Conservation (phyloP, 2,113 vertebrate genomes). For the Meriones unguiculatus region DNA sequence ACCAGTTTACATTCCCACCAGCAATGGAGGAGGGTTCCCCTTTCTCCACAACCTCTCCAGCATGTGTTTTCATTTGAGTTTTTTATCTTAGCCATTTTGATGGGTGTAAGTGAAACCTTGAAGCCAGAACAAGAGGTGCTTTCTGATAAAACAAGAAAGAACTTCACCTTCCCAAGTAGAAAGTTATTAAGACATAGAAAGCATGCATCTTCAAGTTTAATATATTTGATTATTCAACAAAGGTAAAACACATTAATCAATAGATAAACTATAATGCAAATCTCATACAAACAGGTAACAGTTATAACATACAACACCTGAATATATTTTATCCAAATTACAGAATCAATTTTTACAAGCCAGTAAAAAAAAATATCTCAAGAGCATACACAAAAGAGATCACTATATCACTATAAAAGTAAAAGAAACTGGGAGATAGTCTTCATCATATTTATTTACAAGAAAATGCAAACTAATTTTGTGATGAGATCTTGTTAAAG, state of each 20-base stretch:
- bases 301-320: not conserved
- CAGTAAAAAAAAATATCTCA: not conserved
- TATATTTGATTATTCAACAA: not conserved
- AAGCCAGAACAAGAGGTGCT: not conserved
- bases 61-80: too few species aligned
- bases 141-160: not conserved
- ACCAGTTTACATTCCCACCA: too few species aligned
- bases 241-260: not conserved
- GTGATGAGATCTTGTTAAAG: slow-evolving; percentile 21
- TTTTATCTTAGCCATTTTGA: too few species aligned
- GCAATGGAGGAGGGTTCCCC: too few species aligned
- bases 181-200: not conserved
- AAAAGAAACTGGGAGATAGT: not conserved
- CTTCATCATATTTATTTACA: not conserved
- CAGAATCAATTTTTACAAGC: not conserved
- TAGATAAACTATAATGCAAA: not conserved
- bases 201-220: not conserved
- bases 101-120: not conserved
- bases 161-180: not conserved
- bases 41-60: too few species aligned
- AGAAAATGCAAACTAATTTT: slow-evolving; percentile 5
- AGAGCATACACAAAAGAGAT: not conserved
- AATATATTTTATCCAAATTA: not conserved
- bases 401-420: not conserved
- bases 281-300: not conserved